phyloP scores from a whole-genome alignment of 2,797 vertebrate genomes.

The Tadarida brasiliensis region DNA sequence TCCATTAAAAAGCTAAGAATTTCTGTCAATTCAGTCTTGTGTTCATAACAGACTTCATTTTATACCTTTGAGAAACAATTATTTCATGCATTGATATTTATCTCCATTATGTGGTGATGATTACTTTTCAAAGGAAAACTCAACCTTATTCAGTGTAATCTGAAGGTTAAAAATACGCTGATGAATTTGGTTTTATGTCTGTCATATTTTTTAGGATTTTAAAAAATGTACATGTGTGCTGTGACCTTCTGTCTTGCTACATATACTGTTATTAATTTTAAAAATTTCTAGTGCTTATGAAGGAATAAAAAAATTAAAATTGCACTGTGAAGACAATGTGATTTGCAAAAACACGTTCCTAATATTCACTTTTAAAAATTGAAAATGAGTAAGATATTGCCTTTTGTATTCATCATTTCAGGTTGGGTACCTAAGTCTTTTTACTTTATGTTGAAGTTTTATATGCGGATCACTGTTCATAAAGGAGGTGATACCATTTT shows the following conservation, averaged over 20 bases:
- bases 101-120: not conserved
- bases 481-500: not conserved
- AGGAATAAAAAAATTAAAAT: not conserved
- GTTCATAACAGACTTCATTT: not conserved
- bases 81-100: not conserved
- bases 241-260: not conserved
- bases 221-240: not conserved
- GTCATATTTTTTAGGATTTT: not conserved
- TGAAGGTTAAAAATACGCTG: not conserved
- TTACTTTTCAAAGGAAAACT: slow-evolving; percentile 42
- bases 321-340: not conserved
- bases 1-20: not conserved
- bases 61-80: not conserved
- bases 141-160: not conserved
- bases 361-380: slow-evolving; percentile 2
- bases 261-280: not conserved
- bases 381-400: not conserved
- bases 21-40: not conserved
- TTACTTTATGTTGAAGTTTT: not conserved
- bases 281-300: not conserved
- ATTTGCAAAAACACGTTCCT: not conserved
- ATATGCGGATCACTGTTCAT: not conserved
- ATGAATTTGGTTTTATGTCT: slow-evolving; percentile 34
- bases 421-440: not conserved
- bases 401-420: not conserved